Conservation (phyloP, 2,113 vertebrate genomes). For the Callaeas wilsoni region DNA sequence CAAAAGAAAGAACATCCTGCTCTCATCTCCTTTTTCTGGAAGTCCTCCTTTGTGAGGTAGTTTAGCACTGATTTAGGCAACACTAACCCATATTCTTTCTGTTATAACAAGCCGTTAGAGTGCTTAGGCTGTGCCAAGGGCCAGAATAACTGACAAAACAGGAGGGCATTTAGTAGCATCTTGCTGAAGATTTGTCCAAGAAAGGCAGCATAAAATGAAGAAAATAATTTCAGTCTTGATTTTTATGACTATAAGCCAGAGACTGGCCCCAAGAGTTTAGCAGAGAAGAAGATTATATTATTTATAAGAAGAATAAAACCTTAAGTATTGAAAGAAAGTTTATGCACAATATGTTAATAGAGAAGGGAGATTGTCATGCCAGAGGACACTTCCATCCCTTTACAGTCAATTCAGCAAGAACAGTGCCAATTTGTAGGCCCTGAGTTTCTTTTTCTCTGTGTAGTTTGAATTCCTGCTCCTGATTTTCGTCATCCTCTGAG, state of each 20-base stretch:
- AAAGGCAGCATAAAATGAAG: neutral
- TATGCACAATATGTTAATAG: neutral
- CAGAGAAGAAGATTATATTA: neutral
- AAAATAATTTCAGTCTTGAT: neutral
- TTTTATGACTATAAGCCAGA: neutral
- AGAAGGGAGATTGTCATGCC: neutral
- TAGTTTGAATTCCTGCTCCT: neutral
- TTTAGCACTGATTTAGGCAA: neutral
- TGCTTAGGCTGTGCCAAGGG: neutral
- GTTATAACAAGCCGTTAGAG: neutral
- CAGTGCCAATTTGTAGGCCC: neutral
- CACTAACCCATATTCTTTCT: neutral
- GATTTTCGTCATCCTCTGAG: neutral
- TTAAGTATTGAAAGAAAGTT: neutral
- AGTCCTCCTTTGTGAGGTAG: neutral
- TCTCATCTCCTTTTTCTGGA: neutral
- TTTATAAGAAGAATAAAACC: neutral
- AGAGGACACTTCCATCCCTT: neutral
- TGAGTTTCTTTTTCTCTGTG: neutral
- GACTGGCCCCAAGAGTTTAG: neutral
- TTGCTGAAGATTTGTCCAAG: neutral
- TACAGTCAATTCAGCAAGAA: neutral
- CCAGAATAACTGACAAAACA: neutral
- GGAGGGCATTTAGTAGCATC: neutral
- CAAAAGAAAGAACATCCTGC: neutral